These are phyloP conservation scores for Drosophila pectinifera DNA, from an alignment of 1,140 invertebrate genomes.

Conservation along the genomic window DNA sequence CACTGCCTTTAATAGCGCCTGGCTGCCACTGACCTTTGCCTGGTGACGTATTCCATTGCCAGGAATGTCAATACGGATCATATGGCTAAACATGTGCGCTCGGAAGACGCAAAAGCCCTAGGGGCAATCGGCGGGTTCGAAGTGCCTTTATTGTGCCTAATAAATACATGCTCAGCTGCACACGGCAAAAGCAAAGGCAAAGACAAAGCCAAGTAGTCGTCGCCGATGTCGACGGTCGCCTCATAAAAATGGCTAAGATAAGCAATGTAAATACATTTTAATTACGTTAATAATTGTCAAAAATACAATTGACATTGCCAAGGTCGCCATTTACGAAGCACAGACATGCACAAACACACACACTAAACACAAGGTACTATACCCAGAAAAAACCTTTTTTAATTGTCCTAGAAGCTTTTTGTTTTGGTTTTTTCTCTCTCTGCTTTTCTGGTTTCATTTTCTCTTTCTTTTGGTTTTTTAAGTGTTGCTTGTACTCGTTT, in stretches of 20 bases:
- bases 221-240: slow-evolving; percentile 60
- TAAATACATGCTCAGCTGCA: slow-evolving; percentile 72
- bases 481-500: slow-evolving; percentile 22
- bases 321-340: slow-evolving; percentile 62
- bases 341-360: slow-evolving; percentile 24
- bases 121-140: slow-evolving; percentile 34
- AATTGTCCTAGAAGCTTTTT: slow-evolving; percentile 79
- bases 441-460: slow-evolving; percentile 22
- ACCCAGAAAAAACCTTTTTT: slow-evolving; percentile 56
- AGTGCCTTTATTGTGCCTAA: slow-evolving; percentile 48
- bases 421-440: slow-evolving; percentile 34
- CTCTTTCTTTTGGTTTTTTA: slow-evolving; percentile 10
- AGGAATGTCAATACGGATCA: slow-evolving; percentile 51
- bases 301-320: slow-evolving; percentile 81
- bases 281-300: slow-evolving; percentile 84
- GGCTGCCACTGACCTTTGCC: slow-evolving; percentile 77
- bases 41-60: slow-evolving; percentile 43
- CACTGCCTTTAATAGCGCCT: slow-evolving; percentile 58
- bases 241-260: slow-evolving; percentile 72
- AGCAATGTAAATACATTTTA: slow-evolving; percentile 81
- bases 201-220: slow-evolving; percentile 19
- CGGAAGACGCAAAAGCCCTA: slow-evolving; percentile 35
- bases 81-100: slow-evolving; percentile 2
- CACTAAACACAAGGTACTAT: slow-evolving; percentile 13
- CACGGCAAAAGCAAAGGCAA: slow-evolving; percentile 46